A percentile compares a stretch with the other conserved stretches of the same genome.
Evolutionary conservation across 2,888 invertebrate genomes (phyloP).

Genomic region (Geotrupes spiniger): DNA sequence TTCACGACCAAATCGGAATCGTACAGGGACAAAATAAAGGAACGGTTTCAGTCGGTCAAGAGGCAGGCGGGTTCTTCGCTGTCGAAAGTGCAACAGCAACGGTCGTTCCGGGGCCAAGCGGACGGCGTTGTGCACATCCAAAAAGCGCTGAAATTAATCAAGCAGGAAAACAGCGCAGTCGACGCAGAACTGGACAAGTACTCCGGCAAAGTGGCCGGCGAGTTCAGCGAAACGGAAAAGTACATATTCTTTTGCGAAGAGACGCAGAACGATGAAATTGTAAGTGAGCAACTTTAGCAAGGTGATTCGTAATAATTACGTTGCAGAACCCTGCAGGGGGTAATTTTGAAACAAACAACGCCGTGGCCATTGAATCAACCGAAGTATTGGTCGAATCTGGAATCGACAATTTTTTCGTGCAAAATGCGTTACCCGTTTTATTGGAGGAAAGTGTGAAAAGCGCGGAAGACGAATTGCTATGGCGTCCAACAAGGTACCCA

Average conservation of each 20-base stretch:
- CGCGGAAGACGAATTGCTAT: conserved; percentile 29
- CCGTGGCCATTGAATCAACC: neutral
- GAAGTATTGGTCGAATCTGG: conserved; percentile 13
- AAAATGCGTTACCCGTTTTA: conserved; percentile 22
- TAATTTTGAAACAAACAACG: neutral
- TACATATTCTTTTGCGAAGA: conserved; percentile 28
- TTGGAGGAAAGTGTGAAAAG: conserved; percentile 27
- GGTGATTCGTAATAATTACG: too few species aligned
- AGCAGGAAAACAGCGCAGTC: conserved; percentile 35
- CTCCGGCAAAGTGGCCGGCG: neutral
- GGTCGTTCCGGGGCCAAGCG: too few species aligned
- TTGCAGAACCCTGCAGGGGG: too few species aligned
- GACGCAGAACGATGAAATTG: neutral
- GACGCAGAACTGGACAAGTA: conserved; percentile 11
- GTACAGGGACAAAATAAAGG: conserved; percentile 46
- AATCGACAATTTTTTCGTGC: conserved; percentile 5
- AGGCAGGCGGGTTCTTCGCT: conserved; percentile 41
- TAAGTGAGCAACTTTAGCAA: too few species aligned
- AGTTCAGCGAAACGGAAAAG: conserved; percentile 18
- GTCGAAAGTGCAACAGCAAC: conserved; percentile 28
- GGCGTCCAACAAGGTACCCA: conserved; percentile 31
- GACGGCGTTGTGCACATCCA: neutral
- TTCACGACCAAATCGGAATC: conserved; percentile 39
- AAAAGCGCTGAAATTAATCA: conserved; percentile 34
- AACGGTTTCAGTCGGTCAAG: conserved; percentile 45